Percentiles rank a stretch among this genome's conserved stretches.
phyloP scores from a whole-genome alignment of 2,113 vertebrate genomes.

The Cavia porcellus region DNA sequence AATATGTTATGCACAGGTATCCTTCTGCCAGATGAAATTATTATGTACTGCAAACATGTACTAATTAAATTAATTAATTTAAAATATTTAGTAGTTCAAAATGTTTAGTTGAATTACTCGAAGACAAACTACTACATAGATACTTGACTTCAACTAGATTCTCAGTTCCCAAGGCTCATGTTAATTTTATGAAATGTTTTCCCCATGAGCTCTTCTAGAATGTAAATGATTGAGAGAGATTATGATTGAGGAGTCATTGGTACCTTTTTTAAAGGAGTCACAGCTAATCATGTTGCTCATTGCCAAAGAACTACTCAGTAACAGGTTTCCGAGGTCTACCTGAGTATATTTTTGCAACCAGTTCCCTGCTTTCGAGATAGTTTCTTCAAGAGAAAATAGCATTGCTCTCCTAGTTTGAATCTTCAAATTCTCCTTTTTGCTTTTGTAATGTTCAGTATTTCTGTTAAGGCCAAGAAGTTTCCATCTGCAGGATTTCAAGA shows the following conservation, averaged over 20 bases:
- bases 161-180: background rate
- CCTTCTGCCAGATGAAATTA: background rate
- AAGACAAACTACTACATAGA: background rate
- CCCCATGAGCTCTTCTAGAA: background rate
- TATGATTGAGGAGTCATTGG: background rate
- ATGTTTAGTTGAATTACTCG: background rate
- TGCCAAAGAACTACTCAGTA: background rate
- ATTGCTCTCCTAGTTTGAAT: background rate
- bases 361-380: background rate
- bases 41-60: background rate
- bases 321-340: background rate
- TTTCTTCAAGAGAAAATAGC: background rate
- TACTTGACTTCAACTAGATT: background rate
- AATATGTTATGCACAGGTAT: background rate
- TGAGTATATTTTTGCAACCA: background rate
- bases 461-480: background rate
- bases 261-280: background rate
- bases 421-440: background rate
- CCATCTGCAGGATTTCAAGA: background rate
- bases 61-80: background rate
- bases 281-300: background rate
- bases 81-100: background rate
- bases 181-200: background rate
- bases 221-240: background rate
- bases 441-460: background rate